Conservation (phyloP, 2,113 vertebrate species). For the Acrocephalus kingi region DNA sequence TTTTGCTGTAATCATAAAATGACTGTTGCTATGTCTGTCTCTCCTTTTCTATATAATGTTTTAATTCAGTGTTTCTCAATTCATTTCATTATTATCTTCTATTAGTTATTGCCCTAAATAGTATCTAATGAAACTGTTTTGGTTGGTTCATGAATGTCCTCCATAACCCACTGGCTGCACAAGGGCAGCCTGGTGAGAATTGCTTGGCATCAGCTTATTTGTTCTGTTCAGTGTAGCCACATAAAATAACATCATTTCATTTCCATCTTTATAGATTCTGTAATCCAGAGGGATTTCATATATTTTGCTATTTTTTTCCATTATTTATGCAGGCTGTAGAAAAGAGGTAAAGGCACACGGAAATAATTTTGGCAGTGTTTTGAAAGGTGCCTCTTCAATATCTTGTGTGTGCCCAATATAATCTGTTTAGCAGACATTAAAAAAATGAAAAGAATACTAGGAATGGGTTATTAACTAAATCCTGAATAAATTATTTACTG, state of each 20-base stretch:
- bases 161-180: not conserved
- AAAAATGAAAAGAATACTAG: not conserved
- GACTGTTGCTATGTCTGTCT: not conserved
- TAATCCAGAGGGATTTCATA: not conserved
- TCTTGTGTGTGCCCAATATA: not conserved
- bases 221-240: not conserved
- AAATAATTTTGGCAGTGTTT: not conserved
- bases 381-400: not conserved
- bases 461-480: not conserved
- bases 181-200: not conserved
- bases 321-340: not conserved
- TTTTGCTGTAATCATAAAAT: not conserved
- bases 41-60: not conserved
- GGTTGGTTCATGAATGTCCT: not conserved
- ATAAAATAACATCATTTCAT: not conserved
- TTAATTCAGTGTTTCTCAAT: not conserved
- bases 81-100: not conserved
- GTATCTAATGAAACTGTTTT: not conserved
- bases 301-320: not conserved
- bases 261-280: not conserved
- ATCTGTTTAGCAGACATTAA: not conserved
- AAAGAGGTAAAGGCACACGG: not conserved
- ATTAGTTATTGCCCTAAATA: not conserved
- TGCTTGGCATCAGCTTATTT: not conserved
- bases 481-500: not conserved